These are phyloP conservation scores for Murina feae DNA, from an alignment of 2,113 vertebrate species.

Conservation along the genomic window DNA sequence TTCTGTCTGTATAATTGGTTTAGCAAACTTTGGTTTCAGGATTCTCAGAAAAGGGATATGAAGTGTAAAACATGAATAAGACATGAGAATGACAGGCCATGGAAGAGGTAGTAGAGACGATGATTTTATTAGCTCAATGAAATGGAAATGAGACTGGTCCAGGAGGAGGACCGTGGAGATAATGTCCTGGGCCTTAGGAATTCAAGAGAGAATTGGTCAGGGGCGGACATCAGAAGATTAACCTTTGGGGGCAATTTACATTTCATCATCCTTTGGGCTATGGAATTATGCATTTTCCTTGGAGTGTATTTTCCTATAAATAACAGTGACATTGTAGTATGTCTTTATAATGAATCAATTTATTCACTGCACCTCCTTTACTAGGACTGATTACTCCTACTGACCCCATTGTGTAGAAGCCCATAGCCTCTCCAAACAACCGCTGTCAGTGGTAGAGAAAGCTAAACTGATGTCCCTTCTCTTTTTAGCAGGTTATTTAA, in stretches of 20 bases:
- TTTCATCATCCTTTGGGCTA: slow-evolving; percentile 44
- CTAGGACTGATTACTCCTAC: slow-evolving; percentile 34
- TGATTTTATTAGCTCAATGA: slow-evolving; percentile 56
- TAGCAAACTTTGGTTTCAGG: background rate
- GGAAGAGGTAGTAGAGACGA: slow-evolving; percentile 16
- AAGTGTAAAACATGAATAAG: slow-evolving; percentile 33
- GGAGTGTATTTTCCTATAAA: slow-evolving; percentile 40
- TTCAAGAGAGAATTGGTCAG: slow-evolving; percentile 41
- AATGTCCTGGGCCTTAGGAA: background rate
- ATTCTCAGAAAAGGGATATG: background rate
- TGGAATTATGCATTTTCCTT: slow-evolving; percentile 54
- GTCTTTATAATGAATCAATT: slow-evolving; percentile 38
- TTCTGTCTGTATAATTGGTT: background rate
- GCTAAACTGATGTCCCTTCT: background rate
- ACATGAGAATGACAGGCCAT: slow-evolving; percentile 25
- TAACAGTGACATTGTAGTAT: slow-evolving; percentile 46
- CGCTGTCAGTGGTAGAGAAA: background rate
- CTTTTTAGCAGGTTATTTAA: background rate
- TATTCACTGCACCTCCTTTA: slow-evolving; percentile 56
- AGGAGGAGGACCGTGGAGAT: slow-evolving; percentile 5
- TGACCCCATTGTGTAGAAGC: slow-evolving; percentile 19
- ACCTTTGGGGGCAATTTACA: slow-evolving; percentile 45
- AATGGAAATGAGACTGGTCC: slow-evolving; percentile 48
- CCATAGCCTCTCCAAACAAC: background rate
- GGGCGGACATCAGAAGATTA: slow-evolving; percentile 37